A percentile compares a stretch with the other conserved stretches of the same genome.
Conservation (phyloP, 2,113 vertebrate species). For the Climacteris rufus region DNA sequence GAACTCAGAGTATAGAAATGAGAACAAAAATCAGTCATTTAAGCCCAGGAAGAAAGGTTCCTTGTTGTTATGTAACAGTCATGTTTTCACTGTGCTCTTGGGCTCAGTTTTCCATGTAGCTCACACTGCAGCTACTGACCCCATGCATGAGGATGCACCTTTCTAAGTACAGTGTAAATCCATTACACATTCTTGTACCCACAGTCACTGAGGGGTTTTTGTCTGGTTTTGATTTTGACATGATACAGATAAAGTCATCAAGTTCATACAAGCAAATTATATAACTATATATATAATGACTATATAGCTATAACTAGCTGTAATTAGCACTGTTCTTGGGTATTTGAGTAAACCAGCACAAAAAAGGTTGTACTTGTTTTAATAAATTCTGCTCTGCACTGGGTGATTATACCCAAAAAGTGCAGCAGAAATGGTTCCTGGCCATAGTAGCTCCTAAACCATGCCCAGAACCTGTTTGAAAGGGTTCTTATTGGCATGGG, state of each 20-base stretch:
- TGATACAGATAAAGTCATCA: not conserved
- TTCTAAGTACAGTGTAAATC: not conserved
- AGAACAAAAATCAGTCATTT: not conserved
- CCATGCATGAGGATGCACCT: not conserved
- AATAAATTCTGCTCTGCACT: not conserved
- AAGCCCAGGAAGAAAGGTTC: not conserved
- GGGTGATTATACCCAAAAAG: not conserved
- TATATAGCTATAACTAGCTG: too few species aligned
- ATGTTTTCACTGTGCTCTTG: not conserved
- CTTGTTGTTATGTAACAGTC: not conserved
- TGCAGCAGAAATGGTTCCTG: not conserved
- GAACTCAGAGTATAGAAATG: not conserved
- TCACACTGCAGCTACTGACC: not conserved
- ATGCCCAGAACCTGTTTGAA: not conserved
- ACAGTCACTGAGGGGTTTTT: not conserved
- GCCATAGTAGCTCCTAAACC: not conserved
- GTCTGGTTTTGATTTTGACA: not conserved
- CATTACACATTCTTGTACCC: not conserved
- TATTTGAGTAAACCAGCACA: not conserved
- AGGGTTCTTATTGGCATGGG: not conserved
- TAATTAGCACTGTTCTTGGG: rapidly evolving
- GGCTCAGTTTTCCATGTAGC: not conserved
- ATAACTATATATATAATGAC: too few species aligned
- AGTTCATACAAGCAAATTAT: not conserved
- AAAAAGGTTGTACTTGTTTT: not conserved